Evolutionary conservation across 2,113 vertebrate species (phyloP).

Genomic region (Hippocampus mohnikei): DNA sequence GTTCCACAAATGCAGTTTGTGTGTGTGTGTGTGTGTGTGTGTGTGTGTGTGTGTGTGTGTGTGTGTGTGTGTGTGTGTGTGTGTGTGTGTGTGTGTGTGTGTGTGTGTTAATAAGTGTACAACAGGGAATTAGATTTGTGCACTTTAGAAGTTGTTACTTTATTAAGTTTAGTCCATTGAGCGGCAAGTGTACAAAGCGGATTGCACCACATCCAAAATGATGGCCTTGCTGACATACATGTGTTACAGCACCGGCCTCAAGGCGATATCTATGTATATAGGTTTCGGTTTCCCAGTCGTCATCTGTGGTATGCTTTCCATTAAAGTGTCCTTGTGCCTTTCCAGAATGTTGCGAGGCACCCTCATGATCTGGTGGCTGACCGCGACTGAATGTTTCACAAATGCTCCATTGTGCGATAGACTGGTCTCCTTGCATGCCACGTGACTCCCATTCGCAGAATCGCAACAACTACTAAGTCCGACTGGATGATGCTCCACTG

Average conservation of each 20-base stretch:
- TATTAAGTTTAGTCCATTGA: too few species aligned
- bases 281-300: not conserved
- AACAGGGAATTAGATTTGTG: too few species aligned
- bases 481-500: not conserved
- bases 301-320: not conserved
- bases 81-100: too few species aligned
- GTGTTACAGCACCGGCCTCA: not conserved
- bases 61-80: too few species aligned
- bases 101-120: too few species aligned
- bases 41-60: too few species aligned
- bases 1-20: too few species aligned
- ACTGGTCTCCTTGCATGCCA: constrained; percentile 35
- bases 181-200: not conserved
- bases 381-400: constrained; percentile 40
- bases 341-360: constrained; percentile 42
- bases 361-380: constrained; percentile 47
- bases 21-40: too few species aligned
- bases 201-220: not conserved
- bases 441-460: constrained; percentile 33
- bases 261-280: not conserved
- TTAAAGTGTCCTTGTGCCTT: constrained; percentile 22
- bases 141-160: too few species aligned
- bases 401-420: constrained; percentile 51
- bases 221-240: not conserved
- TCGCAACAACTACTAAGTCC: not conserved